A percentile compares a stretch with the other conserved stretches of the same genome.
Conservation (phyloP, 2,888 invertebrate genomes). For the Caenorhabditis imperialis region DNA sequence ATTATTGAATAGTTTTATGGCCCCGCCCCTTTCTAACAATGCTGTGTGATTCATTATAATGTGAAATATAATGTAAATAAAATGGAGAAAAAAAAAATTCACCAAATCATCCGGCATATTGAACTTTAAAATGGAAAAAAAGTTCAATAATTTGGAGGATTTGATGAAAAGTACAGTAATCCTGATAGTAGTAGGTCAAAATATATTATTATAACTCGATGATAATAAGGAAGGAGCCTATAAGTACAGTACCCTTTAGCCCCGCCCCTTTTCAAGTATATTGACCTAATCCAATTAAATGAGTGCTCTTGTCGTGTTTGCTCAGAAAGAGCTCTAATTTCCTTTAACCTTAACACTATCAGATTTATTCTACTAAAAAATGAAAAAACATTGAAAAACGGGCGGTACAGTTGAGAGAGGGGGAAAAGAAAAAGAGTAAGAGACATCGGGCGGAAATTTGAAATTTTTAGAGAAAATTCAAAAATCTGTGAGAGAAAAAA, state of each 20-base stretch:
- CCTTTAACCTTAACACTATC: too few relatives aligned
- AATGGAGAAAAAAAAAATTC: background rate
- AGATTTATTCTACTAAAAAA: too few relatives aligned
- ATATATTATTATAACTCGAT: background rate
- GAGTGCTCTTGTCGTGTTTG: too few relatives aligned
- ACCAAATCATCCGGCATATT: constrained; percentile 35
- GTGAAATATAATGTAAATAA: background rate
- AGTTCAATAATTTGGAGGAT: constrained; percentile 17
- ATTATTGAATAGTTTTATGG: too few relatives aligned
- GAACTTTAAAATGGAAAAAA: constrained; percentile 6
- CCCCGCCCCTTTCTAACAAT: too few relatives aligned
- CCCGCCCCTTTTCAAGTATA: too few relatives aligned
- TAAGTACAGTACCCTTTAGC: too few relatives aligned
- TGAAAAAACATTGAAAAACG: constrained; percentile 8
- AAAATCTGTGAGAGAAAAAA: constrained; percentile 1
- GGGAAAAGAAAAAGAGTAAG: constrained; percentile 14
- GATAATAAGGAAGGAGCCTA: background rate
- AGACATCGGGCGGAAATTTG: constrained; percentile 27
- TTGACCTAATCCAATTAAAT: too few relatives aligned
- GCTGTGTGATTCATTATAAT: too few relatives aligned
- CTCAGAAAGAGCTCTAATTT: too few relatives aligned
- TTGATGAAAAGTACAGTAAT: background rate
- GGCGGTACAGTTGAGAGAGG: constrained; percentile 10
- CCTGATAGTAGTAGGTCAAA: background rate
- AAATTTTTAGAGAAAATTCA: constrained; percentile 5